phyloP scores from a whole-genome alignment of 1,140 invertebrate species.

The Zaprionus davidi region DNA sequence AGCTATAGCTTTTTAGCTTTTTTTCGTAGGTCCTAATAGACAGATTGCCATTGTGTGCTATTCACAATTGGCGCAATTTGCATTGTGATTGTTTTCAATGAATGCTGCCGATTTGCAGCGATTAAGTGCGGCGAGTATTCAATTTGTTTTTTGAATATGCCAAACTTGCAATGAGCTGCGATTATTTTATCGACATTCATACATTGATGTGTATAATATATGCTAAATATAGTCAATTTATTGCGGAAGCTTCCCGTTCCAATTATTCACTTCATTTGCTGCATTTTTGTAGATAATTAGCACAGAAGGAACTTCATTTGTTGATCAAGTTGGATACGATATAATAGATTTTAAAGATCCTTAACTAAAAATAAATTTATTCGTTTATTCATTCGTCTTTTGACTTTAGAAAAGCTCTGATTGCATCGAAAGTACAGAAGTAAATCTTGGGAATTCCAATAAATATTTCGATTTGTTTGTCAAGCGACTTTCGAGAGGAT shows the following conservation, averaged over 20 bases:
- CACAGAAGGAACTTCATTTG: too few species aligned
- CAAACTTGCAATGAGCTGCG: background rate
- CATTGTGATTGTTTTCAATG: slow-evolving; percentile 29
- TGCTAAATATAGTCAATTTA: background rate
- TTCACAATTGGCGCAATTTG: slow-evolving; percentile 13
- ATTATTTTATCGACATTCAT: background rate
- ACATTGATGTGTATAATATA: background rate
- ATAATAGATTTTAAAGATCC: background rate
- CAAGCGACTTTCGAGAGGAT: slow-evolving; percentile 22
- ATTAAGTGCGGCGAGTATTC: slow-evolving; percentile 24
- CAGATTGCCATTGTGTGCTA: background rate
- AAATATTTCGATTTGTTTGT: slow-evolving; percentile 55
- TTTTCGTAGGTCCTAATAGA: slow-evolving; percentile 6
- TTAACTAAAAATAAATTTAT: background rate
- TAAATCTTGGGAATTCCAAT: slow-evolving; percentile 38
- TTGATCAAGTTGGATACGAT: background rate
- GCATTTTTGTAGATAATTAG: too few species aligned
- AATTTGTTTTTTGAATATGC: slow-evolving; percentile 8
- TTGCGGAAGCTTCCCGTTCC: background rate
- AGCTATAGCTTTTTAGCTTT: slow-evolving; percentile 4
- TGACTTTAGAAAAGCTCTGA: background rate
- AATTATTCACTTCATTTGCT: too few species aligned
- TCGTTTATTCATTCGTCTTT: background rate
- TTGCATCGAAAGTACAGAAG: background rate
- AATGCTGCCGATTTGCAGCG: slow-evolving; percentile 17